phyloP scores from a whole-genome alignment of 2,113 vertebrate genomes.

The Clarias gariepinus region DNA sequence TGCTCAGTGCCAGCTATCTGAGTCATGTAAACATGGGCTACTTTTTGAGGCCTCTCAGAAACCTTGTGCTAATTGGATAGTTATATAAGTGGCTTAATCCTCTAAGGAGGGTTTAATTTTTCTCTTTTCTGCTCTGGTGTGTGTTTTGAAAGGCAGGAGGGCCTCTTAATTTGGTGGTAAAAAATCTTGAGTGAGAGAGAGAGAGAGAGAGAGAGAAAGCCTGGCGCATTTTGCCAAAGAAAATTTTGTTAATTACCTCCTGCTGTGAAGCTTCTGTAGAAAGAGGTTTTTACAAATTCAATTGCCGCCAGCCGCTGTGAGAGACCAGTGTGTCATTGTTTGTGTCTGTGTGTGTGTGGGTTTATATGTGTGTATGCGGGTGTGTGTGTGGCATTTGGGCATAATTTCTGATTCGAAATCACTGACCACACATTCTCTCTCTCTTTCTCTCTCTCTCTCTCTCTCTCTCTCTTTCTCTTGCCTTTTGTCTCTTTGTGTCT shows the following conservation, averaged over 20 bases:
- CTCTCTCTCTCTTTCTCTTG: no score
- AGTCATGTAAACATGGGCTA: slow-evolving; percentile 77
- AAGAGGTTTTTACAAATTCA: slow-evolving; percentile 59
- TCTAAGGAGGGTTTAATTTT: slow-evolving; percentile 68
- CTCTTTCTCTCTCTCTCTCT: no score
- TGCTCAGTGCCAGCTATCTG: slow-evolving; percentile 76
- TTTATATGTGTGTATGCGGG: slow-evolving; percentile 22
- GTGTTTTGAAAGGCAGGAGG: slow-evolving; percentile 69
- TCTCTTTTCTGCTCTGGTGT: slow-evolving; percentile 63
- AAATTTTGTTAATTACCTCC: slow-evolving; percentile 64
- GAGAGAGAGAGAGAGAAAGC: slow-evolving; percentile 41
- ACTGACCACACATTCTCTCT: slow-evolving; percentile 13
- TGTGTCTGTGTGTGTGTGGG: slow-evolving; percentile 45
- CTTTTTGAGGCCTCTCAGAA: slow-evolving; percentile 66
- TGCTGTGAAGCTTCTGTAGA: slow-evolving; percentile 53
- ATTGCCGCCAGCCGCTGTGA: slow-evolving; percentile 52
- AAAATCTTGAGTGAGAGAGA: slow-evolving; percentile 60
- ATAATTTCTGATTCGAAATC: background rate
- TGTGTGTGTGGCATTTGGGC: background rate
- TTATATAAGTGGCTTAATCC: slow-evolving; percentile 80
- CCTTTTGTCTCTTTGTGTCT: no score
- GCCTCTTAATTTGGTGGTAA: slow-evolving; percentile 62
- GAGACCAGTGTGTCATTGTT: slow-evolving; percentile 27
- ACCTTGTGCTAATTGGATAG: slow-evolving; percentile 76
- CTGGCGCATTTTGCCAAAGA: slow-evolving; percentile 58